phyloP scores from a whole-genome alignment of 1,140 invertebrate species.

The Sinonovacula constricta region DNA sequence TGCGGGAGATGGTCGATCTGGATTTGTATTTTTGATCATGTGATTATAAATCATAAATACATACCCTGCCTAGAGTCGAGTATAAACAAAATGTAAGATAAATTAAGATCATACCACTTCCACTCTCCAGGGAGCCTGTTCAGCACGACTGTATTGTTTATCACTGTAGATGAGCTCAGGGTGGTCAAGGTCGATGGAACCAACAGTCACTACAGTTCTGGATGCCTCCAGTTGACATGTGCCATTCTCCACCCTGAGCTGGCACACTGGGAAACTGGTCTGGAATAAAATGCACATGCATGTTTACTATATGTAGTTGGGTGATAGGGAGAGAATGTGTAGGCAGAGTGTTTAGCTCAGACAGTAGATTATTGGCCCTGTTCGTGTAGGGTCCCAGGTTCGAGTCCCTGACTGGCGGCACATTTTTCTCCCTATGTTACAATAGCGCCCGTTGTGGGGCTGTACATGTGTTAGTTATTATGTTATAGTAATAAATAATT shows the following conservation, averaged over 20 bases:
- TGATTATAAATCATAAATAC: background rate
- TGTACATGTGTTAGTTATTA: no score
- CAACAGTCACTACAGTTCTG: background rate
- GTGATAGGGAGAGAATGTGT: no score
- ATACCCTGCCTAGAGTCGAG: background rate
- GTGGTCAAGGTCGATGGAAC: background rate
- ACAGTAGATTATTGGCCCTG: no score
- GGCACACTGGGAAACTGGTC: constrained; percentile 10
- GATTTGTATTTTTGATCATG: no score
- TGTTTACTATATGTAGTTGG: no score
- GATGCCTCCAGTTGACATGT: constrained; percentile 24
- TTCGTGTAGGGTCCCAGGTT: no score
- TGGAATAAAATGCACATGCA: constrained; percentile 13
- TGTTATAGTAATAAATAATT: no score
- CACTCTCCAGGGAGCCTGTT: constrained; percentile 7
- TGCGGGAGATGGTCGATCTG: no score
- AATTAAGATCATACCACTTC: constrained; percentile 6
- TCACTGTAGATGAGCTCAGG: background rate
- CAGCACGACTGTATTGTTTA: background rate
- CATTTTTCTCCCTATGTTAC: no score
- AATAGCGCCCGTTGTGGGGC: no score
- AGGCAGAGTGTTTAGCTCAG: no score
- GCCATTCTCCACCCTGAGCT: background rate
- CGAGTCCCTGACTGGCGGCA: no score
- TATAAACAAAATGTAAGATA: background rate